These are phyloP conservation scores for Falco rusticolus DNA, from an alignment of 2,797 vertebrate species.

Conservation along the genomic window DNA sequence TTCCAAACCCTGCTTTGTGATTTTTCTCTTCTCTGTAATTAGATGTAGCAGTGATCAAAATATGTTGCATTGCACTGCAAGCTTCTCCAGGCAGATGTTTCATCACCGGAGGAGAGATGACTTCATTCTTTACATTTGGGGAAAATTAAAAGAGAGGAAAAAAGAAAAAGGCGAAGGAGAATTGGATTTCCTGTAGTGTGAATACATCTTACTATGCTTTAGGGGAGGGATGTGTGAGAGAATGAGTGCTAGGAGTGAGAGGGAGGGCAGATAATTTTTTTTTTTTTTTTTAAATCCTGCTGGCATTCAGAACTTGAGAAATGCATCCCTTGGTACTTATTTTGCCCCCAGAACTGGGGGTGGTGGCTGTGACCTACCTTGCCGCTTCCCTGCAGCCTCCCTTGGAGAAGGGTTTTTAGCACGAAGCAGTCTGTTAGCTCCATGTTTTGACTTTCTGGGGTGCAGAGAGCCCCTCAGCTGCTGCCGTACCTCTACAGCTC, in stretches of 20 bases:
- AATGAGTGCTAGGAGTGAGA: not conserved
- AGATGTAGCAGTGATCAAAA: slow-evolving; percentile 59
- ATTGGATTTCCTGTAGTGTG: slow-evolving; percentile 49
- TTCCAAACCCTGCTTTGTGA: slow-evolving; percentile 14
- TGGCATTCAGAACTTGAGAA: not conserved
- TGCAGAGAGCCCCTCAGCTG: not conserved
- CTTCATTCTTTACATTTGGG: slow-evolving; percentile 53
- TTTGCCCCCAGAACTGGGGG: not conserved
- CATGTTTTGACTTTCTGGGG: not conserved
- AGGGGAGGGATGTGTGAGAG: not conserved
- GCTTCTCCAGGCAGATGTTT: slow-evolving; percentile 58
- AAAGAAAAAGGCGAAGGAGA: not conserved
- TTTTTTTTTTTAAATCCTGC: not conserved
- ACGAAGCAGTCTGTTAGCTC: not conserved
- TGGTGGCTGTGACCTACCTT: not conserved
- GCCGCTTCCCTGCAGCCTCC: not conserved
- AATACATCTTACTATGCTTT: not conserved
- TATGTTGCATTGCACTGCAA: slow-evolving; percentile 48
- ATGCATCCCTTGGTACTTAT: not conserved
- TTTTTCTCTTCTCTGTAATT: slow-evolving; percentile 53
- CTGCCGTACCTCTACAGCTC: not conserved
- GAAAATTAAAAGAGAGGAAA: slow-evolving; percentile 35
- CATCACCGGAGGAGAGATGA: slow-evolving; percentile 58
- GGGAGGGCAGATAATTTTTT: not conserved
- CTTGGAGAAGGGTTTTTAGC: not conserved